Percentiles rank a stretch among this genome's conserved stretches.
Conservation (phyloP, 1,140 invertebrate species). For the Phymorhynchus buccinoides region DNA sequence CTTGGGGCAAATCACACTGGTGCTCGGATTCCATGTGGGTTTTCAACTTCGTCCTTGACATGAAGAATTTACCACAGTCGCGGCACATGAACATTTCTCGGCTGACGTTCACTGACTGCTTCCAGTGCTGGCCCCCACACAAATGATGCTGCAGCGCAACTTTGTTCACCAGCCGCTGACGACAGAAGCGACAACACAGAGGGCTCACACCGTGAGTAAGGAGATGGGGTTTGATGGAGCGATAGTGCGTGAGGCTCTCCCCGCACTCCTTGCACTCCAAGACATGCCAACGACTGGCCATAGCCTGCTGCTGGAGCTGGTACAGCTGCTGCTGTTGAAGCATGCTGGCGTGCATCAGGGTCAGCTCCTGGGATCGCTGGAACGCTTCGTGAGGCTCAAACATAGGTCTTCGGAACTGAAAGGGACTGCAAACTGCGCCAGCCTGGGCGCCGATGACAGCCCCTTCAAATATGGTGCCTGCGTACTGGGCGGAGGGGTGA, state of each 20-base stretch:
- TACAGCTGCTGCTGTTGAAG: conserved; percentile 29
- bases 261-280: conserved; percentile 28
- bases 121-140: conserved; percentile 33
- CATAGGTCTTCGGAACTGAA: conserved; percentile 21
- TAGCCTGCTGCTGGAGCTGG: conserved; percentile 25
- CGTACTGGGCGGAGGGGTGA: conserved; percentile 9
- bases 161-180: conserved; percentile 25
- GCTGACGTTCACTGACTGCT: conserved; percentile 7
- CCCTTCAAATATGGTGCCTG: conserved; percentile 27
- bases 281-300: neutral
- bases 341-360: conserved; percentile 11
- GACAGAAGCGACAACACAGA: conserved; percentile 35
- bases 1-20: neutral
- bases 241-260: conserved; percentile 31
- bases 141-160: conserved; percentile 40
- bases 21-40: conserved; percentile 32
- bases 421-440: conserved; percentile 17
- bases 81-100: conserved; percentile 33
- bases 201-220: conserved; percentile 13
- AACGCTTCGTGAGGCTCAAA: conserved; percentile 31
- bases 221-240: conserved; percentile 35
- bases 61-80: conserved; percentile 41
- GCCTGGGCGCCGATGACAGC: neutral
- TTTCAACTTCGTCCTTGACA: conserved; percentile 21
- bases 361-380: conserved; percentile 12